Base-by-base conservation (phyloP, 1,140 invertebrate genomes). In the Parapsyche elsis region DNA sequence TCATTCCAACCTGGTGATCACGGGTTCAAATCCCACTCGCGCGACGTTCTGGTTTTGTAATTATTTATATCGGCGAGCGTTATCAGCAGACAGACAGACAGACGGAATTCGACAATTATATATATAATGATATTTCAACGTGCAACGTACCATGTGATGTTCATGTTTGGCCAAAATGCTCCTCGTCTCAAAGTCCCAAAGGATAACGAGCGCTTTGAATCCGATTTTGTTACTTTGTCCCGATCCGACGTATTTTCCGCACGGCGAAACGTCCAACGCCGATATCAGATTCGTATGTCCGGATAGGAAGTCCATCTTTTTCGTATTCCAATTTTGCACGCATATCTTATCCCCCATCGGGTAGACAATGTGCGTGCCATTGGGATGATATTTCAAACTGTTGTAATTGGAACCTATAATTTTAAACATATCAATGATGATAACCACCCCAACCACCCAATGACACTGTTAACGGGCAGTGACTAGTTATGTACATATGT, bases 211-310 rank as follows among this genome's bases (percentile, higher is more conserved):
- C 5, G 96, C 94, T 90, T 95, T 96, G 85, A 97, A 97, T 5
- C 96, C 96, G 86, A 96, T 95, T 84, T 97, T 93, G 85, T 95
- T 98, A 10, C 95, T 92, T 87, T 97, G 95, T 0, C 97, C 96
- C 9, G 96, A 96, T 21, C 95, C 96, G 45, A 98, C 87, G 84
- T 92, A 95, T 26, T 92, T 92, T 53, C 96, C 96, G 81, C 91
- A 90, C 0, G 91, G 90, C 4, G 96, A 97, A 7, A 98, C 84
- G 76, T 93, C 93, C 12, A 98, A 87, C 38, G 95, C 92, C 0
- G 95, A 94, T 46, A 98, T 93, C 61, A 92, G 91, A 87, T 97
- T 95, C 0, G 93, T 93, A 85, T 98, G 96, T 0, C 95, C 96
- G 57, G 92, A 91, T 30, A 98, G 89, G 85, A 97, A 96, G 61